A percentile compares a stretch with the other conserved stretches of the same genome.
phyloP scores from a whole-genome alignment of 2,113 vertebrate species.

The Phalacrocorax pelagicus region DNA sequence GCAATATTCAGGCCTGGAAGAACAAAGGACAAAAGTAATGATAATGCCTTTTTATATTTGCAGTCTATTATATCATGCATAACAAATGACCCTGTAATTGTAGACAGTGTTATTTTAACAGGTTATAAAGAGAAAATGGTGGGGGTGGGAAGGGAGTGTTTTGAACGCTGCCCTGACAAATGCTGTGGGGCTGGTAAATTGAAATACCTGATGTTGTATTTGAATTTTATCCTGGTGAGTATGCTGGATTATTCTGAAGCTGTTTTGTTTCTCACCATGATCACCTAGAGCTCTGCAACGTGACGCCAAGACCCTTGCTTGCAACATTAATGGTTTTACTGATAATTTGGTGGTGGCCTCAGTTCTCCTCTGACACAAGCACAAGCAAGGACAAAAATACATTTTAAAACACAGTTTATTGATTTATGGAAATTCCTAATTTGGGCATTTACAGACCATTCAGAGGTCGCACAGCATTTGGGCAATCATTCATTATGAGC shows the following conservation, averaged over 20 bases:
- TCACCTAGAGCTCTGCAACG: neutral
- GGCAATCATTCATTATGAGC: neutral
- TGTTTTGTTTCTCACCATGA: neutral
- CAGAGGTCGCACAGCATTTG: neutral
- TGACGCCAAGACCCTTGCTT: neutral
- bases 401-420: neutral
- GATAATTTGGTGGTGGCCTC: neutral
- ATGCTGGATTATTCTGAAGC: neutral
- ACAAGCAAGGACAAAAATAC: neutral
- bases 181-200: neutral
- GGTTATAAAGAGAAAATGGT: conserved; percentile 43
- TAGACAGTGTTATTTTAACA: conserved; percentile 72
- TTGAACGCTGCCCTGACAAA: conserved; percentile 30
- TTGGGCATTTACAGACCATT: neutral
- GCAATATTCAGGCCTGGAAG: conserved; percentile 78
- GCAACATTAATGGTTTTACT: neutral
- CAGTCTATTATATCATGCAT: conserved; percentile 76
- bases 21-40: conserved; percentile 80
- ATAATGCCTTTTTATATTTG: conserved; percentile 78
- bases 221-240: neutral
- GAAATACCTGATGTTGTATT: neutral
- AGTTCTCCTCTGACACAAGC: neutral
- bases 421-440: neutral
- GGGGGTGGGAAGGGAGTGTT: neutral
- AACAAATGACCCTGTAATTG: conserved; percentile 76